Base-by-base conservation (phyloP, 2,797 vertebrate genomes). In the Dallia pectoralis region DNA sequence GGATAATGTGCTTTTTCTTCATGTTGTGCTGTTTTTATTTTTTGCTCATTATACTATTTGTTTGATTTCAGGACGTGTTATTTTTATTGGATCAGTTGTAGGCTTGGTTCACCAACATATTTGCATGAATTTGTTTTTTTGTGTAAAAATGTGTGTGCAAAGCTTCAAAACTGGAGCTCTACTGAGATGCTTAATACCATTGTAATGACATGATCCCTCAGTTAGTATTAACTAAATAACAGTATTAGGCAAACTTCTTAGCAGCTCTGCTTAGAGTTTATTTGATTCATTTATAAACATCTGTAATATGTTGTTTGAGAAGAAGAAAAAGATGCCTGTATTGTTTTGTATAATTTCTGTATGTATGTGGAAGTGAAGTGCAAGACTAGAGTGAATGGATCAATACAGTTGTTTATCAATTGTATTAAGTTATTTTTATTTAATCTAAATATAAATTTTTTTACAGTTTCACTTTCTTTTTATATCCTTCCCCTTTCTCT, bases 101-200 rank as follows among this genome's bases (percentile, higher is more conserved):
- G 5, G 18, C 27, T 49, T 12, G 9, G 29, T 49, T 69, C 67
- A 69, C 27, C 29, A 29, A 69, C 48, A 30, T 69, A 69, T 30
- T 29, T 51, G 48, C 67, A 69, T 69, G 67, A 9, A 1, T 15
- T 32, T 7, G 3, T 15, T 32, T 7, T 69, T 69, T 27, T 19
- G 47, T 51, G 47, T 49, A 18, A 69, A 69, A n/a, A 53, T 51
- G 8, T 69, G 48, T 68, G 67, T 30, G 27, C 67, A 47, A 44
- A 9, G 25, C 25, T 16, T 68, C 12, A 4, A 8, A 22, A 29
- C 18, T 44, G 27, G 9, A 48, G 36, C 7, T 29, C 44, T 68
- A 15, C 16, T 29, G 40, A 27, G 25, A 30, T 49, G 66, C 22
- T 47, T 29, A 16, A 33, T n/a, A 33, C 15, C n/a, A 7, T 18